A percentile compares a stretch with the other conserved stretches of the same genome.
Conservation (phyloP, 2,888 invertebrate genomes). For the Drosophila barbarae region DNA sequence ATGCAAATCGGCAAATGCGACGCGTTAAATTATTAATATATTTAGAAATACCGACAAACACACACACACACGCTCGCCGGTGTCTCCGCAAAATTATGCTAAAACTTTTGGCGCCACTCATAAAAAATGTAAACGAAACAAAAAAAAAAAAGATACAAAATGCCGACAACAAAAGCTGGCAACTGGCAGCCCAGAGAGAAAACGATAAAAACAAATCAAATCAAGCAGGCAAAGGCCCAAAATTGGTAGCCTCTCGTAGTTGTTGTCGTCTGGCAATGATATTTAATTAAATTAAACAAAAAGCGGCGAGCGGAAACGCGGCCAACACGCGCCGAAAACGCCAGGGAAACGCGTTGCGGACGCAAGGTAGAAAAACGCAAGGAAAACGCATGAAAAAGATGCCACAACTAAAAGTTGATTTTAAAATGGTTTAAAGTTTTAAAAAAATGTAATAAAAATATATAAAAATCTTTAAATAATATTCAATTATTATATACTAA, state of each 20-base stretch:
- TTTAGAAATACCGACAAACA: conserved; percentile 62
- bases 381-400: neutral
- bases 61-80: conserved; percentile 7
- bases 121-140: conserved; percentile 50
- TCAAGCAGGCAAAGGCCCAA: conserved; percentile 21
- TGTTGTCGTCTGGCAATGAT: conserved; percentile 19
- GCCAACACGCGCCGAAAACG: conserved; percentile 11
- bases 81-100: conserved; percentile 62
- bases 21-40: conserved; percentile 73
- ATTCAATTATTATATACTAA: neutral
- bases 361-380: neutral
- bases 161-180: conserved; percentile 6
- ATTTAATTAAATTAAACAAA: conserved; percentile 26
- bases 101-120: conserved; percentile 73
- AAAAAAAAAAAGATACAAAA: conserved; percentile 21
- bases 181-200: conserved; percentile 16
- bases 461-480: neutral
- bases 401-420: neutral
- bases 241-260: conserved; percentile 17
- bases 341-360: conserved; percentile 4
- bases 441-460: too few relatives aligned
- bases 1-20: conserved; percentile 45
- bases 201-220: conserved; percentile 13
- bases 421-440: too few relatives aligned
- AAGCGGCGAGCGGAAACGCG: conserved; percentile 4